Percentiles rank a stretch among this genome's conserved stretches.
Conservation (phyloP, 2,113 vertebrate genomes). For the Cacatua alba region DNA sequence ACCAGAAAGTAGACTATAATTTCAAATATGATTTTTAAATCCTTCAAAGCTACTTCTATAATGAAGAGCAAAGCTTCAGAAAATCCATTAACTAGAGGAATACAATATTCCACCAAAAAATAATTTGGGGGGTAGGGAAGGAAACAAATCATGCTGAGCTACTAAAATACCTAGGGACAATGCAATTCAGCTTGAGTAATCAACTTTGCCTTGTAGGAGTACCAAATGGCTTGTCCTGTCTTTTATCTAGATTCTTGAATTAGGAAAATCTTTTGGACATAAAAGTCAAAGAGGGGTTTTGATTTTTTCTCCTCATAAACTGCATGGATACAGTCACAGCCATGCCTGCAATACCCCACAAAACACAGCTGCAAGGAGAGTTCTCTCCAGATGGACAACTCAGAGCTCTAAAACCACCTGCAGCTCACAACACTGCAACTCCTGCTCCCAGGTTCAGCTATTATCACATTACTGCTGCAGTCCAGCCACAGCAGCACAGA, state of each 20-base stretch:
- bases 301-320: not conserved
- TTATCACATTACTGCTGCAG: not conserved
- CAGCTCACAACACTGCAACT: not conserved
- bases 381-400: not conserved
- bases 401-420: not conserved
- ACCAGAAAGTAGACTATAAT: not conserved
- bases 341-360: not conserved
- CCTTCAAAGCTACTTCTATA: not conserved
- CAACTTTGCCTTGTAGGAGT: not conserved
- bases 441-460: not conserved
- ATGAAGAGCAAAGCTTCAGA: not conserved
- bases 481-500: not conserved
- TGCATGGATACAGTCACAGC: not conserved
- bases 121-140: not conserved
- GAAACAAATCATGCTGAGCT: not conserved
- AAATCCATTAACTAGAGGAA: not conserved
- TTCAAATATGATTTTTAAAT: not conserved
- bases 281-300: not conserved
- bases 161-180: not conserved
- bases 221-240: not conserved
- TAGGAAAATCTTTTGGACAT: not conserved
- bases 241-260: not conserved
- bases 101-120: not conserved
- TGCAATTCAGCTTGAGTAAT: not conserved
- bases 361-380: rapidly evolving